Evolutionary conservation across 2,888 invertebrate genomes (phyloP), one percentile per base, ranked within the genome.

Genomic region (Pseudeuparius sepicola): DNA sequence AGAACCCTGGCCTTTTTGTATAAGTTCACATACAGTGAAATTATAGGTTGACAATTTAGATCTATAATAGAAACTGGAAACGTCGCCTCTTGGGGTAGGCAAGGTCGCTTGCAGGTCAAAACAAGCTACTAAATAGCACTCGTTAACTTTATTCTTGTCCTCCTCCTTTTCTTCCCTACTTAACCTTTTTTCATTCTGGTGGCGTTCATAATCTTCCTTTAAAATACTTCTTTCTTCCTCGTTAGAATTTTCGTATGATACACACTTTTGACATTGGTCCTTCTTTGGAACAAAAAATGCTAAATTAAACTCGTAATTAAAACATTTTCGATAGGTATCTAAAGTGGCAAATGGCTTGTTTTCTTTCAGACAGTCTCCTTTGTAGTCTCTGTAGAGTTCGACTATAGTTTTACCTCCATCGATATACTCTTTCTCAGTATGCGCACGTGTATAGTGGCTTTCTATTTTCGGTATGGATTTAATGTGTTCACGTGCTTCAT

Each of bases 61-160:
- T 31, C 25, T 37, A 39, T 42, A 39, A 26, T 42, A 42, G 25
- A 39, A 42, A 2, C 25, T 34, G 5, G 39, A 42, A 18, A 46
- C 41, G 17, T 48, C 41, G 10, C 49, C 52, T 29, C 36, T 43
- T 28, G 50, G 50, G 18, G 31, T 17, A 38, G 46, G 47, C 26
- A 53, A 35, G 24, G 43, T 41, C 24, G 47, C 50, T 39, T 50
- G 44, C 23, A 49, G 32, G 35, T 51, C 48, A 36, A 34, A 51
- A 29, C 35, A 38, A 3, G 33, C 29, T 27, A 34, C 33, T 37
- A 28, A 29, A 31, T 18, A 37, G 23, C n/a, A 24, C 5, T 14
- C 9, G 14, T 18, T 30, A 26, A 28, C 29, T 12, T 10, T 34
- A n/a, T 18, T 34, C 18, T 34, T 29, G 18, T 34, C 38, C 4